Evolutionary conservation across 2,113 vertebrate genomes (phyloP), one percentile per base, ranked within the genome.

Genomic region (Caracal caracal): DNA sequence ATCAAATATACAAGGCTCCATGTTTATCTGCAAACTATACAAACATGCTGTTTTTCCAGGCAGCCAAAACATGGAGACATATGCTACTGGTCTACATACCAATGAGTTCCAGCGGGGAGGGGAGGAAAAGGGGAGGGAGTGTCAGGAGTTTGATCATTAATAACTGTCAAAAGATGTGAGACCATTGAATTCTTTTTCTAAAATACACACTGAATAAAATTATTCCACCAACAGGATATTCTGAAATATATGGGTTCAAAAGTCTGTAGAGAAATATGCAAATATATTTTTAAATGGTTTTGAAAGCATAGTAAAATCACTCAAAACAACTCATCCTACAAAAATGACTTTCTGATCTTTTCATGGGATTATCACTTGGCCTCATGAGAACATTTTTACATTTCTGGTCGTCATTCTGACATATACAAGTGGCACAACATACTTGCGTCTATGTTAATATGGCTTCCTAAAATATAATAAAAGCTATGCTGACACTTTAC

Each of bases 171-270:
- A 84, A 94, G 56, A 81, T 7, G 26, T n/a, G 47, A 66, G n/a
- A 93, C 24, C 43, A 81, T 0, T 43, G 37, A 87, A n/a, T 70
- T 86, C 24, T 89, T 75, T 87, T 78, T 33, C 90, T 87, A 82
- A 92, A 94, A 78, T 37, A 76, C 1, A 20, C 51, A 59, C 5
- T 61, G 47, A 88, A 59, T 80, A 15, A 78, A 81, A 85, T 89
- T 37, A 94, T 37, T 80, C 56, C 78, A 92, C 78, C 47, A 78
- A 90, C 8, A 92, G 40, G 53, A 68, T 93, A 95, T 56, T 96
- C 47, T 79, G 33, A 96, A 97, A 56, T 63, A 75, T 11, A 11
- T n/a, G n/a, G 15, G 22, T 19, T 91, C 59, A 40, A 43, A 73
- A 49, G 47, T 33, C 56, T 94, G 4, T 26, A 56, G 35, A 83